Percentiles rank a stretch among this genome's conserved stretches.
These are phyloP conservation scores for Centropristis striata DNA, from an alignment of 2,113 vertebrate species.

Conservation along the genomic window DNA sequence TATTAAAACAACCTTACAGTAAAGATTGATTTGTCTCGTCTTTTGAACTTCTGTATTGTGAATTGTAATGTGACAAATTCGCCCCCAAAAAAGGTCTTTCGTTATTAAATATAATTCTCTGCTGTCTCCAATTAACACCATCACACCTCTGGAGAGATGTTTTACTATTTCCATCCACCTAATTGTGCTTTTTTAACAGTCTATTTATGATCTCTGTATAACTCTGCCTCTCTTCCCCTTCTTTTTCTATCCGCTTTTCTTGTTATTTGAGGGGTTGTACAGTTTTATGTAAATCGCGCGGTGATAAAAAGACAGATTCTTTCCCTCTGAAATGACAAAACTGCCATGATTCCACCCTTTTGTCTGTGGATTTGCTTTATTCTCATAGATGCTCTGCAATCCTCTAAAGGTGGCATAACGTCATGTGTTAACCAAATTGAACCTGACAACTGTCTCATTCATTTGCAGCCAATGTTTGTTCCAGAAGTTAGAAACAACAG, in stretches of 20 bases:
- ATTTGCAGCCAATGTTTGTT: slow-evolving; percentile 75
- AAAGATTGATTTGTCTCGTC: slow-evolving; percentile 41
- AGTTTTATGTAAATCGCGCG: slow-evolving; percentile 72
- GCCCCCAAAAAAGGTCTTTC: background rate
- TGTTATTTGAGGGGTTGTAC: slow-evolving; percentile 46
- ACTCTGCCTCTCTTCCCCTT: background rate
- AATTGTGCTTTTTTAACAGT: slow-evolving; percentile 57
- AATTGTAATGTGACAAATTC: too few relatives aligned
- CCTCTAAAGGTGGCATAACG: slow-evolving; percentile 67
- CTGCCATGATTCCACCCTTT: slow-evolving; percentile 66
- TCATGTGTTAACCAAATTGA: slow-evolving; percentile 73
- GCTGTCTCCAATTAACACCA: slow-evolving; percentile 64
- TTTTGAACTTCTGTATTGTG: slow-evolving; percentile 1
- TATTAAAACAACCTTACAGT: slow-evolving; percentile 44
- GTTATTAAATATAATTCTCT: slow-evolving; percentile 35
- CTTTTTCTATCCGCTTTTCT: slow-evolving; percentile 17
- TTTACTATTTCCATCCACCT: slow-evolving; percentile 52
- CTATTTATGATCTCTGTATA: slow-evolving; percentile 34
- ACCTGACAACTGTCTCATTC: slow-evolving; percentile 81
- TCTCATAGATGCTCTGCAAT: slow-evolving; percentile 65
- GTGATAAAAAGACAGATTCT: slow-evolving; percentile 59
- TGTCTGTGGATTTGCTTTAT: slow-evolving; percentile 72
- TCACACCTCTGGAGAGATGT: slow-evolving; percentile 48
- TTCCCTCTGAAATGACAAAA: slow-evolving; percentile 72
- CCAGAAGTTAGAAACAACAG: slow-evolving; percentile 67